phyloP scores from a whole-genome alignment of 2,888 invertebrate species.

The Macrophya alboannulata region DNA sequence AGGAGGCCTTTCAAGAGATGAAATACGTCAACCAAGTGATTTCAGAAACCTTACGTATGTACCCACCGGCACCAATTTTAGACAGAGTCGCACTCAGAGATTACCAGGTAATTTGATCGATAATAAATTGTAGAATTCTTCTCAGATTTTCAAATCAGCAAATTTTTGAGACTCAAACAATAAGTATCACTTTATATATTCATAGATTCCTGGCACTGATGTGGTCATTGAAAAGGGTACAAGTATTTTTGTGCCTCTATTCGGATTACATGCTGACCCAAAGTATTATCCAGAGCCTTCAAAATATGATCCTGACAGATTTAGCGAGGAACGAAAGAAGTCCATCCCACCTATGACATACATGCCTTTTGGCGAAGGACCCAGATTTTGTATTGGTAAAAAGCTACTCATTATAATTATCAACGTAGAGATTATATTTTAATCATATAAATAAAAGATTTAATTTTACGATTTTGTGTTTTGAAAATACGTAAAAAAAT shows the following conservation, averaged over 20 bases:
- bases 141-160: neutral
- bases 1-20: slow-evolving; percentile 70
- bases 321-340: slow-evolving; percentile 70
- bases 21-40: slow-evolving; percentile 72
- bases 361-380: slow-evolving; percentile 74
- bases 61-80: slow-evolving; percentile 72
- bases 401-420: neutral
- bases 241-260: slow-evolving; percentile 59
- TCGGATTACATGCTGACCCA: slow-evolving; percentile 70
- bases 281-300: slow-evolving; percentile 66
- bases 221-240: slow-evolving; percentile 70
- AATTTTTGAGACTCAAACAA: neutral
- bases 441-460: neutral
- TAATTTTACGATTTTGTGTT: neutral
- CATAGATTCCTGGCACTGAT: slow-evolving; percentile 71
- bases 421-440: neutral
- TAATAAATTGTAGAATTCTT: neutral
- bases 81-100: slow-evolving; percentile 69
- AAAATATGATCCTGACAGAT: slow-evolving; percentile 72
- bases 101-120: slow-evolving; percentile 67
- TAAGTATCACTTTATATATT: neutral
- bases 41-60: slow-evolving; percentile 71
- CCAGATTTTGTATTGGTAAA: slow-evolving; percentile 70
- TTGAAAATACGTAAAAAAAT: no score
- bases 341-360: slow-evolving; percentile 68